Percentiles rank a stretch among this genome's conserved stretches.
Conservation (phyloP, 2,113 vertebrate genomes). For the Phalacrocorax brasilianus region DNA sequence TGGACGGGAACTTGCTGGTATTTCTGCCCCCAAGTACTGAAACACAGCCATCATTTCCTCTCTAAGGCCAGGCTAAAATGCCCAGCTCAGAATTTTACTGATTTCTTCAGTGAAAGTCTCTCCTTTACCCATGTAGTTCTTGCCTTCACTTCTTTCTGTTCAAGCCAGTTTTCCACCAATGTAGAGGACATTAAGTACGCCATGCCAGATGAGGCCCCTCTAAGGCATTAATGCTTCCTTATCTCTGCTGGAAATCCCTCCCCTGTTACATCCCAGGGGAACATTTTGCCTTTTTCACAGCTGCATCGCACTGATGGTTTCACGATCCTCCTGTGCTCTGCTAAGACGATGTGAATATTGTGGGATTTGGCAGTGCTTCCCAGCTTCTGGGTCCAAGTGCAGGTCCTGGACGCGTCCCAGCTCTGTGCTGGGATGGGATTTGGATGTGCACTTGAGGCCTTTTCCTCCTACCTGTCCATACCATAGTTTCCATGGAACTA, state of each 20-base stretch:
- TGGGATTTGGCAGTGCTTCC: constrained; percentile 50
- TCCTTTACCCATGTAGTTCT: not conserved
- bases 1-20: not conserved
- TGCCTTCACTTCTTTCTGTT: not conserved
- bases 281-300: not conserved
- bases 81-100: not conserved
- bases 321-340: not conserved
- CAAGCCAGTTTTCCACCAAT: not conserved
- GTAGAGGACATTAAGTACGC: fast-evolving
- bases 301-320: constrained; percentile 11
- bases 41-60: fast-evolving
- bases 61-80: not conserved
- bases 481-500: constrained; percentile 17
- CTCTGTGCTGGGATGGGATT: constrained; percentile 4
- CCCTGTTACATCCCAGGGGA: not conserved
- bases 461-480: constrained; percentile 53
- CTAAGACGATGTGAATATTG: not conserved
- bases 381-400: constrained; percentile 9
- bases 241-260: constrained; percentile 6
- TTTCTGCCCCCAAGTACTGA: not conserved
- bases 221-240: constrained; percentile 25
- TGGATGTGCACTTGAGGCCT: not conserved
- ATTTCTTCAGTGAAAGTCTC: not conserved
- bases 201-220: not conserved
- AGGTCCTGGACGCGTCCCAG: constrained; percentile 6